Base-by-base conservation (phyloP, 2,113 vertebrate species). In the Sardina pilchardus region DNA sequence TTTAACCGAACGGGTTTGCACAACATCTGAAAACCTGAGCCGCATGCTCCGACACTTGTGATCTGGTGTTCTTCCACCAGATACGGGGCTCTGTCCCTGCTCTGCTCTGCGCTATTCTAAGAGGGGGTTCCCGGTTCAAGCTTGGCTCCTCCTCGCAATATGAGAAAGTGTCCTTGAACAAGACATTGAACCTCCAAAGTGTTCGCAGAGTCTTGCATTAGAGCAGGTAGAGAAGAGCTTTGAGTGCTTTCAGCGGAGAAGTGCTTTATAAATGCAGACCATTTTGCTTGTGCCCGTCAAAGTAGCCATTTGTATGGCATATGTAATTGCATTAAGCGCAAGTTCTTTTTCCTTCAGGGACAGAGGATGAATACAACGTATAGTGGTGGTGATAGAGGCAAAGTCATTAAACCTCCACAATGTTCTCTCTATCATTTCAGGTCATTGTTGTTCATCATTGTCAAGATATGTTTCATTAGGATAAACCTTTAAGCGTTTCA, bases 141-240 rank as follows among this genome's bases (percentile, higher is more conserved):
- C 34, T 78, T 39, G 71, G 71, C 71, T 78, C 36, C 34, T 34
- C 14, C 26, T 2, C 14, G 71, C 71, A 3, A 5, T 36, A 78
- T 78, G 9, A 19, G 26, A 78, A 78, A 4, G 34, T 78, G 30
- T 78, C 71, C 71, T 78, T 78, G 71, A 78, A 30, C 63, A 71
- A 71, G 63, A 71, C 63, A 71, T 26, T 71, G 63, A 71, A 30
- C 63, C 48, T n/a, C 63, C n/a, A 71, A 71, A 71, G n/a, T 71
- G n/a, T 26, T 30, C 26, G 7, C 63, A 71, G 63, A 12, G 56
- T 6, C 50, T 71, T 71, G 8, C n/a, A 26, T 26, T 71, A 71
- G n/a, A 36, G 71, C 71, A 78, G 30, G 71, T 34, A 34, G 14
- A 34, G 24, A 12, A 67, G 10, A 26, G 7, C 10, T 78, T 78